Percentiles rank a stretch among this genome's conserved stretches.
phyloP scores from a whole-genome alignment of 2,113 vertebrate genomes.

The Andinoacara biseriatus region DNA sequence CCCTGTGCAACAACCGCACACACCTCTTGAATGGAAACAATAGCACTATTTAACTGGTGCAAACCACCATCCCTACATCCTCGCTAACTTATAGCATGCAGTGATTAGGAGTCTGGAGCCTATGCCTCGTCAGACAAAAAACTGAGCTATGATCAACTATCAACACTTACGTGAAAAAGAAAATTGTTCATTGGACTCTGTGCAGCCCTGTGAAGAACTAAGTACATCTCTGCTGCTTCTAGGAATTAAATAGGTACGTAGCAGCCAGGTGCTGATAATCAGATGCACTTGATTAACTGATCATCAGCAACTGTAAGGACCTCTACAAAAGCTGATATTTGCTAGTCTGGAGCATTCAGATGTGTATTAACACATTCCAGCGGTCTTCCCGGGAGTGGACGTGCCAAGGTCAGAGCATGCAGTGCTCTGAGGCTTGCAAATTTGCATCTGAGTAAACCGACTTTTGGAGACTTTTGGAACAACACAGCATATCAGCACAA shows the following conservation, averaged over 20 bases:
- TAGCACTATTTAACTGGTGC: not conserved
- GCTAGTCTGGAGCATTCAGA: not conserved
- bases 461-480: not conserved
- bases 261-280: not conserved
- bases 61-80: not conserved
- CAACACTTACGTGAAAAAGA: not conserved
- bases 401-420: not conserved
- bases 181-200: not conserved
- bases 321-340: not conserved
- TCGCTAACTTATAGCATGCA: not conserved
- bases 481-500: not conserved
- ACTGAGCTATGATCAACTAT: not conserved
- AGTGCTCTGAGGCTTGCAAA: not conserved
- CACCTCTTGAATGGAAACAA: not conserved
- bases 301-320: not conserved
- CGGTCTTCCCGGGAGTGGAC: not conserved
- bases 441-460: not conserved
- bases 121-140: not conserved
- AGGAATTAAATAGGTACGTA: not conserved
- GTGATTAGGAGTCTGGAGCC: not conserved
- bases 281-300: not conserved
- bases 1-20: not conserved
- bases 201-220: not conserved
- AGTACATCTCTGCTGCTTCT: not conserved
- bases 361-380: not conserved